Base-by-base conservation (phyloP, 2,888 invertebrate genomes). In the Agriopis aurantiaria region DNA sequence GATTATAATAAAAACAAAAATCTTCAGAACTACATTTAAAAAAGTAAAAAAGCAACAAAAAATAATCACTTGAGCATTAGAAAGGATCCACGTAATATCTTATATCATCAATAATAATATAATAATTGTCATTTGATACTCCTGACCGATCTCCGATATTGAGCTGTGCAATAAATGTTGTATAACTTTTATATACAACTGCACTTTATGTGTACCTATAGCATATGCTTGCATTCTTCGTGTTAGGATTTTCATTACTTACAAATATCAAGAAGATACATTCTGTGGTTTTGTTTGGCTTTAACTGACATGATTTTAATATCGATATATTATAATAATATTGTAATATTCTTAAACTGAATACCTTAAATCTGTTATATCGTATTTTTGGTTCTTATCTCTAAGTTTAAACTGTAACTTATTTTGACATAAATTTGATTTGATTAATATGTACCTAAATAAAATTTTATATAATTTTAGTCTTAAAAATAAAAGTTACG, bases 111-210 rank as follows among this genome's bases (percentile, higher is more conserved):
- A 14, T 49, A 49, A n/a, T 56, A 41, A n/a, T 56, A 51, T 53
- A 48, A 59, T 51, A n/a, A 57, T 51, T 51, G 56, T 51, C 45
- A 68, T 68, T 57, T 14, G 62, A 68, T 67, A 56, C 61, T 65
- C 60, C 60, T 41, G 40, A 23, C 49, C 23, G 61, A 55, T 60
- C 48, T 51, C 3, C 11, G 66, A 55, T 55, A 67, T 7, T 12
- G 61, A 49, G 45, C 8, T 33, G 45, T 57, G 67, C 57, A 56
- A 57, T 57, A 49, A 56, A 46, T 46, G 51, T 57, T 68, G 62
- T 61, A 51, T 62, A 62, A 68, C 52, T 60, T 12, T 43, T 49
- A 49, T 60, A 14, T 51, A 41, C 17, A 9, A 56, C 51, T 17
- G 14, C 43, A 56, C 14, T 40, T 33, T 5, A 33, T 23, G 53